A percentile compares a stretch with the other conserved stretches of the same genome.
Evolutionary conservation across 1,140 invertebrate species (phyloP).

Genomic region (Papilio dardanus): DNA sequence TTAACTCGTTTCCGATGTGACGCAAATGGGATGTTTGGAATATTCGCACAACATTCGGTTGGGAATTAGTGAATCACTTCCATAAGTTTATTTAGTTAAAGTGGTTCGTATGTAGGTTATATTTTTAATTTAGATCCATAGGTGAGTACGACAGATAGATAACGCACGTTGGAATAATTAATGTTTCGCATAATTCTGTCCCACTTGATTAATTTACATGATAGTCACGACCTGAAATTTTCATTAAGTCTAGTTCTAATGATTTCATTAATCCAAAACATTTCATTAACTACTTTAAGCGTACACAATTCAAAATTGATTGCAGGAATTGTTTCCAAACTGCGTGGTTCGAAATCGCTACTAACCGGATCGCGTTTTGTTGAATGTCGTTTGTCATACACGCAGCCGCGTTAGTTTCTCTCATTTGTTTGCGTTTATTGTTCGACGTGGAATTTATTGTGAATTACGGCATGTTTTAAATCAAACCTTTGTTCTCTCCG

Average conservation of each 20-base stretch:
- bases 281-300: background rate
- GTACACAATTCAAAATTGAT: background rate
- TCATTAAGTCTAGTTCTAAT: background rate
- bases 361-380: conserved; percentile 34
- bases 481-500: conserved; percentile 33
- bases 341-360: conserved; percentile 22
- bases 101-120: background rate
- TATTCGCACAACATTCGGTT: conserved; percentile 42
- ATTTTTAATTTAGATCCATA: background rate
- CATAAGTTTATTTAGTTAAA: background rate
- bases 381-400: conserved; percentile 35
- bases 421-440: conserved; percentile 36
- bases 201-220: background rate
- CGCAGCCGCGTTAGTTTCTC: conserved; percentile 32
- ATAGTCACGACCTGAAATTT: background rate
- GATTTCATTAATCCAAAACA: background rate
- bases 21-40: conserved; percentile 70
- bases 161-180: too few species aligned
- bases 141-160: too few species aligned
- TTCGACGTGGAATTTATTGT: conserved; percentile 33
- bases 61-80: background rate
- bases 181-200: too few species aligned
- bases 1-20: conserved; percentile 79
- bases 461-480: conserved; percentile 35
- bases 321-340: conserved; percentile 20